Evolutionary conservation across 2,888 invertebrate genomes (phyloP).

Genomic region (Buathra laborator): DNA sequence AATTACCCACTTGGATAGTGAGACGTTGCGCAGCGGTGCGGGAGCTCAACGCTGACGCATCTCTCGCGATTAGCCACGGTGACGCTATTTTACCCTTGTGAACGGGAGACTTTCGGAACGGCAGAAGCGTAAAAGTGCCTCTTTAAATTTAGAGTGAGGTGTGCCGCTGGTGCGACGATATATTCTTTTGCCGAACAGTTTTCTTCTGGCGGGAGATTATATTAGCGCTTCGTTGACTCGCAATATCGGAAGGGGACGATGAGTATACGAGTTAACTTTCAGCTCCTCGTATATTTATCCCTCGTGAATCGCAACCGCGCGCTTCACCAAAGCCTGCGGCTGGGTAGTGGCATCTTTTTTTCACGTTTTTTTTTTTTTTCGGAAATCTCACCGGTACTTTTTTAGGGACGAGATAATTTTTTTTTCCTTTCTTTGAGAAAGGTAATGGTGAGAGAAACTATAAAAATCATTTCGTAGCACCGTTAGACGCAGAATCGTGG

Average conservation of each 20-base stretch:
- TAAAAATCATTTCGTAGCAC: slow-evolving; percentile 42
- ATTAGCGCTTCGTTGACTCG: slow-evolving; percentile 63
- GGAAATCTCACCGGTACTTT: slow-evolving; percentile 32
- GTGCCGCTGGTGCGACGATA: not conserved
- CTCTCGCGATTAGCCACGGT: slow-evolving; percentile 63
- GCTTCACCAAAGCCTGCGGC: slow-evolving; percentile 33
- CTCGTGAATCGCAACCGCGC: slow-evolving; percentile 49
- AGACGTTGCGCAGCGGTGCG: slow-evolving; percentile 56
- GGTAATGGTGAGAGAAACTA: slow-evolving; percentile 46
- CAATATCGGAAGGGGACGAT: slow-evolving; percentile 17
- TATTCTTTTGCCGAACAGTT: slow-evolving; percentile 6
- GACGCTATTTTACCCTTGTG: slow-evolving; percentile 27
- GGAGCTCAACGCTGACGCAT: slow-evolving; percentile 47
- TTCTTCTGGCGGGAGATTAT: slow-evolving; percentile 36
- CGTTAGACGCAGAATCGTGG: slow-evolving; percentile 41
- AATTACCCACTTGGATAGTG: slow-evolving; percentile 61
- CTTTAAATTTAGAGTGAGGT: slow-evolving; percentile 59
- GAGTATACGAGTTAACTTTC: slow-evolving; percentile 51
- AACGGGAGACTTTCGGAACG: slow-evolving; percentile 33
- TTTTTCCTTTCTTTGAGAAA: slow-evolving; percentile 39
- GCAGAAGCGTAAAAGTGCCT: slow-evolving; percentile 68
- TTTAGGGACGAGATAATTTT: slow-evolving; percentile 26
- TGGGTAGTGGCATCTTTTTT: slow-evolving; percentile 14
- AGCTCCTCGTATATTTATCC: slow-evolving; percentile 38
- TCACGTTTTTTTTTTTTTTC: slow-evolving; percentile 10